A percentile compares a stretch with the other conserved stretches of the same genome.
Evolutionary conservation across 1,140 invertebrate species (phyloP).

Genomic region (Drosophila carrolli): DNA sequence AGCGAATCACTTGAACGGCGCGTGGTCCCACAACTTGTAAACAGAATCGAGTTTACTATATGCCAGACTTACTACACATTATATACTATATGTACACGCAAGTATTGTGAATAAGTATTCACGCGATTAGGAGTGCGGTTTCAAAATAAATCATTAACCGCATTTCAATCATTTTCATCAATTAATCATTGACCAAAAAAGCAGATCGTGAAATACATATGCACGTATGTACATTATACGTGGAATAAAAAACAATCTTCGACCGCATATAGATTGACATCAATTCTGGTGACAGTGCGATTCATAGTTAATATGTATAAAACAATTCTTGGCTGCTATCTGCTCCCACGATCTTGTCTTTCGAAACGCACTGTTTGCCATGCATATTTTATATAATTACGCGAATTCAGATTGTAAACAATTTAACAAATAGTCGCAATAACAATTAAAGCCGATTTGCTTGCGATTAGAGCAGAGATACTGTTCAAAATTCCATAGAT

Average conservation of each 20-base stretch:
- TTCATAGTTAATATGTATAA: background rate
- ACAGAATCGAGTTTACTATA: constrained; percentile 31
- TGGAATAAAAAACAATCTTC: constrained; percentile 14
- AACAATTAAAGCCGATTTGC: constrained; percentile 43
- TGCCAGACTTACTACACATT: constrained; percentile 20
- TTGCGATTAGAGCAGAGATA: constrained; percentile 18
- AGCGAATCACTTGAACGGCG: constrained; percentile 39
- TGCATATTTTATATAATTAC: constrained; percentile 39
- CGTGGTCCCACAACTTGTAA: constrained; percentile 40
- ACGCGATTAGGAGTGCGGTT: constrained; percentile 32
- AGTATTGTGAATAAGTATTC: background rate
- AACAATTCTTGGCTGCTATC: background rate
- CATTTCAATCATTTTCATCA: constrained; percentile 42
- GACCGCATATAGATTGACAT: background rate
- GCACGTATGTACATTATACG: background rate
- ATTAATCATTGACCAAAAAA: constrained; percentile 47
- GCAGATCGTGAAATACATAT: background rate
- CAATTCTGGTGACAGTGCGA: constrained; percentile 10
- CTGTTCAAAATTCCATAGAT: background rate
- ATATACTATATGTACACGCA: background rate
- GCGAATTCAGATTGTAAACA: constrained; percentile 35
- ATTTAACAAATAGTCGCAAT: constrained; percentile 49
- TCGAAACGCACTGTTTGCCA: constrained; percentile 13
- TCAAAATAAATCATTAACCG: constrained; percentile 46
- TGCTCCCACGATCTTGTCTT: constrained; percentile 17